phyloP scores from a whole-genome alignment of 37 sponge, comb jelly and placozoan genomes.

The Theonella swinhoei region DNA sequence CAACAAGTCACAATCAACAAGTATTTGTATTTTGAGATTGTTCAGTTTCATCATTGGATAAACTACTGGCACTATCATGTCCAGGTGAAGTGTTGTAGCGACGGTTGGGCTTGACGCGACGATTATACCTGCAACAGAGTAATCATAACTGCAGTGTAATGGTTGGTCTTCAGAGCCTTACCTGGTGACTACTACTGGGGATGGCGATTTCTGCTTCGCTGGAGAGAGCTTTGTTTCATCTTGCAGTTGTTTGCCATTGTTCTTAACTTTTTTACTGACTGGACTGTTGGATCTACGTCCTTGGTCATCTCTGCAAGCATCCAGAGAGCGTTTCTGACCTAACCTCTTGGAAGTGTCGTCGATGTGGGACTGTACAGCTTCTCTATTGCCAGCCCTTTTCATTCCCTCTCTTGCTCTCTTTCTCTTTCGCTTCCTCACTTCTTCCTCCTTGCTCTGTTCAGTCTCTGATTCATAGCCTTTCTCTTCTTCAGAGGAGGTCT shows the following conservation, averaged over 20 bases:
- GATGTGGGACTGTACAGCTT: not conserved
- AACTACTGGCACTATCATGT: not conserved
- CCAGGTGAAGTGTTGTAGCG: slow-evolving; percentile 3
- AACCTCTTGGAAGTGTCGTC: not conserved
- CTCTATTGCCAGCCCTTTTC: not conserved
- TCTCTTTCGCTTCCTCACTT: not conserved
- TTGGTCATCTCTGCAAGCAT: not conserved
- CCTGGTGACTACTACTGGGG: slow-evolving; percentile 28
- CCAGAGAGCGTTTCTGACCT: not conserved
- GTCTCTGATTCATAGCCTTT: not conserved
- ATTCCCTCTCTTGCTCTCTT: not conserved
- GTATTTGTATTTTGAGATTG: not conserved
- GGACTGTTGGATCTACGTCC: not conserved
- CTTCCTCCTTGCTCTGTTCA: not conserved
- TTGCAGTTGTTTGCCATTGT: not conserved
- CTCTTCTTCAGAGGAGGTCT: not conserved
- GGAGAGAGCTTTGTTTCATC: not conserved
- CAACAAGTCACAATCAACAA: too few species aligned
- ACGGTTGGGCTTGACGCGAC: slow-evolving; percentile 55
- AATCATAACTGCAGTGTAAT: not conserved
- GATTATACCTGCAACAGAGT: slow-evolving; percentile 35
- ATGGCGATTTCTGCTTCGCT: slow-evolving; percentile 1
- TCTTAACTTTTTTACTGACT: not conserved
- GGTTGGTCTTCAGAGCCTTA: too few species aligned
- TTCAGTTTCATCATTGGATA: not conserved